Percentiles rank a stretch among this genome's conserved stretches.
These are phyloP conservation scores for Stenodema calcarata DNA, from an alignment of 2,888 invertebrate species.

Conservation along the genomic window DNA sequence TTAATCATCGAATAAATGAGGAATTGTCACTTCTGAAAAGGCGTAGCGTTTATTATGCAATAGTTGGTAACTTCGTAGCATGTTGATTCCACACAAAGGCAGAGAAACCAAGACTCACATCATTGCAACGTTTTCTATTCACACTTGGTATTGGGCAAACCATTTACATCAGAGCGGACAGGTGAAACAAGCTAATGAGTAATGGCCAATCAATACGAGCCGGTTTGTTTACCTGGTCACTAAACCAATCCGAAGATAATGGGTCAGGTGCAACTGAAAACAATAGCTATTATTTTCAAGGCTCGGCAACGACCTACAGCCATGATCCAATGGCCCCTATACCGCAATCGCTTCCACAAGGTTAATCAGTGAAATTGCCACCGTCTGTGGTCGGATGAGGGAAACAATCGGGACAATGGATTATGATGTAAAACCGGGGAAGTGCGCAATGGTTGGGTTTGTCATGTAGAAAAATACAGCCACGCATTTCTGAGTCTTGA, in stretches of 20 bases:
- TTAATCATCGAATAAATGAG: no score
- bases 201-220: neutral
- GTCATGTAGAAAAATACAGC: neutral
- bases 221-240: constrained; percentile 4
- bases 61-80: no score
- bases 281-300: constrained; percentile 13
- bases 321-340: neutral
- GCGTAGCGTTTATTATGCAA: no score
- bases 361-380: constrained; percentile 4
- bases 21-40: no score
- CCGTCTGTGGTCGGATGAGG: neutral
- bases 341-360: neutral
- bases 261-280: constrained; percentile 15
- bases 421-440: neutral
- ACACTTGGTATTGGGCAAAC: neutral
- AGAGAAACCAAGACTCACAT: neutral
- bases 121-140: neutral
- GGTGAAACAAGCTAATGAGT: neutral
- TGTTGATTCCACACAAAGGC: neutral
- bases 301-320: neutral
- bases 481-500: no score
- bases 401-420: neutral
- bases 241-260: neutral
- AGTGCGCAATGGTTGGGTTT: neutral
- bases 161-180: neutral